Evolutionary conservation across 2,113 vertebrate species (phyloP).

Genomic region (Sander vitreus): DNA sequence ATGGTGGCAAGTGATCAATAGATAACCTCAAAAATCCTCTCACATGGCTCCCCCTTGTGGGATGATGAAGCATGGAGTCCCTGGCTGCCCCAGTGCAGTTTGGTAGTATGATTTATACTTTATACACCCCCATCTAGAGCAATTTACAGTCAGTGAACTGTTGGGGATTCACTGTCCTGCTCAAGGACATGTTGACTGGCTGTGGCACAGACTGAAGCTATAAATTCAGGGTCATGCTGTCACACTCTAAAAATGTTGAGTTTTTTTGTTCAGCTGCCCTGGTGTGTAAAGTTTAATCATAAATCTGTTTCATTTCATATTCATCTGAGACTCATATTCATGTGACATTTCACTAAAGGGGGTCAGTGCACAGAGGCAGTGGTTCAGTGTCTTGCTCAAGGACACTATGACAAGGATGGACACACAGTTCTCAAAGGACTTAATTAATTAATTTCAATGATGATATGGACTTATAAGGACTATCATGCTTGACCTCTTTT

Average conservation of each 20-base stretch:
- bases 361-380: conserved; percentile 31
- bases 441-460: conserved; percentile 36
- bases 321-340: conserved; percentile 24
- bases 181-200: conserved; percentile 63
- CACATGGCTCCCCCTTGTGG: conserved; percentile 74
- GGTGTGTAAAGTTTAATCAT: conserved; percentile 50
- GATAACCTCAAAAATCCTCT: conserved; percentile 57
- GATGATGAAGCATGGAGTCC: conserved; percentile 11
- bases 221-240: conserved; percentile 49
- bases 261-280: conserved; percentile 19
- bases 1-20: conserved; percentile 52
- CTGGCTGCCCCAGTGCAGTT: conserved; percentile 21
- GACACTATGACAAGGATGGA: conserved; percentile 50
- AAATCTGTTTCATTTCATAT: conserved; percentile 49
- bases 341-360: conserved; percentile 26
- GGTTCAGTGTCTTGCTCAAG: conserved; percentile 50
- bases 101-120: conserved; percentile 54
- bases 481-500: conserved; percentile 12
- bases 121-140: conserved; percentile 13
- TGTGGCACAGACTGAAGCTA: conserved; percentile 20
- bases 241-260: conserved; percentile 21
- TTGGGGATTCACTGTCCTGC: conserved; percentile 57
- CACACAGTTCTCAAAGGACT: conserved; percentile 43
- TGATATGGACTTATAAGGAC: conserved; percentile 32
- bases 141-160: conserved; percentile 62